Conservation (phyloP, 2,797 vertebrate species). For the Periparus ater region DNA sequence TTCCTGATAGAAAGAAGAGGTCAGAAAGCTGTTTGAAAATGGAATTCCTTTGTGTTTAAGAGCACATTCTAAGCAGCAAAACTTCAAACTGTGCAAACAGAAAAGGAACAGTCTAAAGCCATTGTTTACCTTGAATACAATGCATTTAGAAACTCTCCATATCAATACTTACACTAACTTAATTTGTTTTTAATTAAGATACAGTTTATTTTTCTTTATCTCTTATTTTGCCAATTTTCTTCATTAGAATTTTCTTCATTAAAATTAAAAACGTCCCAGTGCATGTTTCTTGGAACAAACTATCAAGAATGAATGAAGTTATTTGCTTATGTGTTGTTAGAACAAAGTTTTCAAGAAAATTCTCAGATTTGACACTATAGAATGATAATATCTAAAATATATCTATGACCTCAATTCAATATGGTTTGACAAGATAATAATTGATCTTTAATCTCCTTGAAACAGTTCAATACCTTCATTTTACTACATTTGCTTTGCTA, state of each 20-base stretch:
- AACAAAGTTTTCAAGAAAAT: neutral
- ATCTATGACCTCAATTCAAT: neutral
- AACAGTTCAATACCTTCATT: neutral
- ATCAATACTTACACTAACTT: neutral
- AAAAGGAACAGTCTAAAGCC: neutral
- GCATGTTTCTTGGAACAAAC: neutral
- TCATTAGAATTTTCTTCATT: neutral
- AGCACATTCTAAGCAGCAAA: neutral
- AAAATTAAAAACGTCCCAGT: neutral
- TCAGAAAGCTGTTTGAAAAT: neutral
- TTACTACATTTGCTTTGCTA: slow-evolving; percentile 8
- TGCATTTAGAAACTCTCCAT: neutral
- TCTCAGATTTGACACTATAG: neutral
- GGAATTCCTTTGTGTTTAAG: neutral
- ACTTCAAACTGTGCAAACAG: neutral
- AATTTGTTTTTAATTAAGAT: neutral
- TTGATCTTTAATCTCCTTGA: neutral
- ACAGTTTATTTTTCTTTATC: neutral
- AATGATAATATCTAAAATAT: neutral
- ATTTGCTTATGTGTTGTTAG: neutral
- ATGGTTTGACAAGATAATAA: neutral
- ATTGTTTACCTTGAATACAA: neutral
- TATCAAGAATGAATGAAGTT: neutral
- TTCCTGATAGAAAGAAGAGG: neutral
- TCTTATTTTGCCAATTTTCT: neutral